These are phyloP conservation scores for Micropoecilia bifurca DNA, from an alignment of 2,797 vertebrate species.

Conservation along the genomic window DNA sequence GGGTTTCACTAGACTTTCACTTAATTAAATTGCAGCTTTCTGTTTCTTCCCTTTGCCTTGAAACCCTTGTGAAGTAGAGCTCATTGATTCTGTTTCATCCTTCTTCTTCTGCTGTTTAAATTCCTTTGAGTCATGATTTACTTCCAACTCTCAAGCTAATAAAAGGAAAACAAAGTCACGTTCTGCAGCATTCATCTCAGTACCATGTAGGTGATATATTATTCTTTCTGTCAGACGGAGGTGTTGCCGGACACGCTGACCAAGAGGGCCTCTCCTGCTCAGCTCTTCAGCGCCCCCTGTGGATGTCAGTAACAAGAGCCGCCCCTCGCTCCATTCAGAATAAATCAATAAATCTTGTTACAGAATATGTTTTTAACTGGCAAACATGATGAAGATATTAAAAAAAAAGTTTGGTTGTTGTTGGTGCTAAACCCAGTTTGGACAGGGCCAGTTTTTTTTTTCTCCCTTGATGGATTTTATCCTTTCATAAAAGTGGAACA, in stretches of 20 bases:
- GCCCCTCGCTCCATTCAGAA: background rate
- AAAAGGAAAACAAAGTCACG: background rate
- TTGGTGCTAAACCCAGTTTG: background rate
- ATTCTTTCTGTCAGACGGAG: slow-evolving; percentile 46
- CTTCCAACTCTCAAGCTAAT: background rate
- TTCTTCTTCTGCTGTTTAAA: slow-evolving; percentile 3
- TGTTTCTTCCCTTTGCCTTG: slow-evolving; percentile 11
- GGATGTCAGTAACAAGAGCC: slow-evolving; percentile 68
- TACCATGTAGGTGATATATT: slow-evolving; percentile 2
- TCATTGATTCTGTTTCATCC: slow-evolving; percentile 42
- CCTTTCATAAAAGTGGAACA: background rate
- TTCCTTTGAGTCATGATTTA: slow-evolving; percentile 23
- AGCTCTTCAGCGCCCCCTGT: slow-evolving; percentile 76
- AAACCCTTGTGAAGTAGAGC: slow-evolving; percentile 12
- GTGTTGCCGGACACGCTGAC: slow-evolving; percentile 60
- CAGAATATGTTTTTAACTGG: background rate
- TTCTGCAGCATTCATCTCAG: background rate
- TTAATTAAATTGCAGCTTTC: slow-evolving; percentile 57
- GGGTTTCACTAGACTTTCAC: slow-evolving; percentile 19
- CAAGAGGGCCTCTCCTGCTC: slow-evolving; percentile 42
- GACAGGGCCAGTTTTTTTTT: background rate
- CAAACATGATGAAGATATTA: background rate
- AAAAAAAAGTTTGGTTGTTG: background rate
- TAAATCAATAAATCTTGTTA: background rate
- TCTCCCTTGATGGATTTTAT: background rate